phyloP scores from a whole-genome alignment of 2,888 invertebrate species.

The Synergus laeviventris region DNA sequence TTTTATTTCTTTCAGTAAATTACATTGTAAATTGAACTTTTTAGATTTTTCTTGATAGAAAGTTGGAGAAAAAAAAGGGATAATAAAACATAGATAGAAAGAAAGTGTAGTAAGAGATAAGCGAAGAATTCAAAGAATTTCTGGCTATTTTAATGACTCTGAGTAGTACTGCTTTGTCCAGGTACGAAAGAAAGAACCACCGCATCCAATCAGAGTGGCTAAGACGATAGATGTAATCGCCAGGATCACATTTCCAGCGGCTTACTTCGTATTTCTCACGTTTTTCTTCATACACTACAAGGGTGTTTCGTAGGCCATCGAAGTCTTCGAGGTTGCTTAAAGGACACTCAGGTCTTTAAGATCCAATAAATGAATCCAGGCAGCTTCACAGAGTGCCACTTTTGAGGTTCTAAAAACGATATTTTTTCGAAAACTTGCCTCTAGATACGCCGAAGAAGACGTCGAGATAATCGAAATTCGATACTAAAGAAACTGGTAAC shows the following conservation, averaged over 20 bases:
- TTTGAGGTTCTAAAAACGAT: neutral
- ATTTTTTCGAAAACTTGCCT: constrained; percentile 13
- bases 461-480: neutral
- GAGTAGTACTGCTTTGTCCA: constrained; percentile 87
- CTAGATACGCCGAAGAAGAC: constrained; percentile 11
- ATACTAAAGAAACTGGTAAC: constrained; percentile 3
- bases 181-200: constrained; percentile 93
- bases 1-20: too few relatives aligned
- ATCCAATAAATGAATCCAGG: constrained; percentile 1
- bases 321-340: constrained; percentile 32
- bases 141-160: constrained; percentile 54
- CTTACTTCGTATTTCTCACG: constrained; percentile 94
- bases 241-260: constrained; percentile 94
- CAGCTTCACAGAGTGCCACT: neutral
- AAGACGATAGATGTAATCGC: constrained; percentile 97
- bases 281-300: constrained; percentile 97
- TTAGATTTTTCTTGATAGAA: too few relatives aligned
- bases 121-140: neutral
- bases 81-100: neutral
- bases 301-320: constrained; percentile 83
- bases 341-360: constrained; percentile 17
- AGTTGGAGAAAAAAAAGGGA: too few relatives aligned
- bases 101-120: neutral
- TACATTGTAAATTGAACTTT: too few relatives aligned
- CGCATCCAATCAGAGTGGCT: constrained; percentile 94